Percentiles rank a stretch among this genome's conserved stretches.
Conservation (phyloP, 2,888 invertebrate species). For the Candidula unifasciata region DNA sequence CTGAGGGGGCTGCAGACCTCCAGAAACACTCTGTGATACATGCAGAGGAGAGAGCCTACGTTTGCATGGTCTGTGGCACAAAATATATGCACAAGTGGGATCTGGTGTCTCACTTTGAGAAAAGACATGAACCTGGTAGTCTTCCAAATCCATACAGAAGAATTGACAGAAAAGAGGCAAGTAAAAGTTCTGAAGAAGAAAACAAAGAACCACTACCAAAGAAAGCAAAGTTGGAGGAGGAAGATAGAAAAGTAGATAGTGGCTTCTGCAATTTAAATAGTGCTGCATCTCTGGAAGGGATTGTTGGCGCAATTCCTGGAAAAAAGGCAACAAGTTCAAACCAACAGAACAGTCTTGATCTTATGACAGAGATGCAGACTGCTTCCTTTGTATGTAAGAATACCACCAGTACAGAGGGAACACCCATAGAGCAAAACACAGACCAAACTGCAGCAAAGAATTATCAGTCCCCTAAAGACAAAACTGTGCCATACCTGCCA, state of each 20-base stretch:
- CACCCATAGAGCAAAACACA: constrained; percentile 10
- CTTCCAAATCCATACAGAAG: constrained; percentile 74
- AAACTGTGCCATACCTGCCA: neutral
- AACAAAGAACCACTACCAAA: constrained; percentile 34
- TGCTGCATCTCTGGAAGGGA: constrained; percentile 47
- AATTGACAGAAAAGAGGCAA: constrained; percentile 60
- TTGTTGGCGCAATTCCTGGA: too few relatives aligned
- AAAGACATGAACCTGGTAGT: constrained; percentile 73
- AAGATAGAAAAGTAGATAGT: neutral
- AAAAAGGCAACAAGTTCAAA: constrained; percentile 17
- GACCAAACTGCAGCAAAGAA: constrained; percentile 35
- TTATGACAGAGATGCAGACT: neutral
- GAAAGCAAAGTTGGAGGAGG: neutral
- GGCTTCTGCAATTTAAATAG: constrained; percentile 24
- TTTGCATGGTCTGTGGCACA: constrained; percentile 76
- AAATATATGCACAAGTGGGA: constrained; percentile 78
- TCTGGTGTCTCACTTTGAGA: constrained; percentile 77
- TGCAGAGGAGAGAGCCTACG: constrained; percentile 74
- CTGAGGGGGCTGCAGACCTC: constrained; percentile 76
- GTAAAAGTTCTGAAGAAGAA: constrained; percentile 46
- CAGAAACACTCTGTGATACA: constrained; percentile 77
- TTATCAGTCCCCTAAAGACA: neutral
- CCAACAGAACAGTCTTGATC: constrained; percentile 51
- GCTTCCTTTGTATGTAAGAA: neutral
- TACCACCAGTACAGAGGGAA: neutral